Base-by-base conservation (phyloP, 2,888 invertebrate genomes). In the Drosophila colorata region DNA sequence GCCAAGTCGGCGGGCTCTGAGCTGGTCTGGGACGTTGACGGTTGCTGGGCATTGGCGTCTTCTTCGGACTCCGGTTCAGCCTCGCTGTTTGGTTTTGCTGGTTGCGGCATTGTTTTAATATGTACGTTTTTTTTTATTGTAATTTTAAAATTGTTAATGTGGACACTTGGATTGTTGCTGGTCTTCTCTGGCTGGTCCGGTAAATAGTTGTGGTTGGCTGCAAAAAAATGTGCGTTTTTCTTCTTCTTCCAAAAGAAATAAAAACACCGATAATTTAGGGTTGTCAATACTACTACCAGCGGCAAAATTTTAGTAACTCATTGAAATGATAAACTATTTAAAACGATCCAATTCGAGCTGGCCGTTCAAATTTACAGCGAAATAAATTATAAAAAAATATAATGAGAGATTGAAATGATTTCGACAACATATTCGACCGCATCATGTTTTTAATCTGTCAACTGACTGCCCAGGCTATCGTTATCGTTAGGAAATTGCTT, bases 211-310 rank as follows among this genome's bases (percentile, higher is more conserved):
- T 60, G 31, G 53, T 43, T 65, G 56, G 35, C 38, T 52, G 51
- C 53, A 74, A 55, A 66, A 80, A 83, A 84, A 82, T 87, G 84
- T 85, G 84, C 88, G 89, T 81, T 76, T 81, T 66, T 74, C 83
- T 78, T 81, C 85, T 81, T 85, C 59, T 64, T 67, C 51, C 56
- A 38, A 69, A 66, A 51, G 59, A 67, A 66, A 66, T 53, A 55
- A 69, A 65, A 76, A 67, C 69, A 87, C 71, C 75, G 72, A 72
- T 72, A 83, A 86, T 81, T 80, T 88, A 78, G 65, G 72, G 69
- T 69, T 84, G 70, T 74, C 72, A 74, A 70, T 58, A 76, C 73
- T 66, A 59, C 60, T 79, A 58, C 33, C 60, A 63, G 66, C 64
- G 61, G 64, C 64, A 60, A 81, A 78, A 60, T 69, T 59, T 72